These are phyloP conservation scores for Subanguina moxae DNA, from an alignment of 1,140 invertebrate species.

Conservation along the genomic window DNA sequence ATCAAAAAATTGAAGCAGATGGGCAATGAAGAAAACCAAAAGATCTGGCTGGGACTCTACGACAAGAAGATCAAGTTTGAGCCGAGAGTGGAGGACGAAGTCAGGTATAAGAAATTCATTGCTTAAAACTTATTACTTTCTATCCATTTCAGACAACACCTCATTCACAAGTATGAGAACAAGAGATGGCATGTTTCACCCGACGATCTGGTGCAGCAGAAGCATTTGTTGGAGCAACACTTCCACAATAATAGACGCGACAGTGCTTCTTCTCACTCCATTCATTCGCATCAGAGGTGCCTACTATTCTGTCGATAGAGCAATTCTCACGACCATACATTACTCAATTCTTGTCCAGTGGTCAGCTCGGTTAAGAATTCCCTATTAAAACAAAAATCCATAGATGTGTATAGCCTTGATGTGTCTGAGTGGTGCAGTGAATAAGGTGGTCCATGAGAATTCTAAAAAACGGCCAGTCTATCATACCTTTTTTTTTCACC, in stretches of 20 bases:
- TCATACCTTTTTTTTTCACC: too few relatives aligned
- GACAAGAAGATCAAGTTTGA: slow-evolving; percentile 36
- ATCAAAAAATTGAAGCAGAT: slow-evolving; percentile 81
- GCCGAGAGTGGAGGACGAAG: slow-evolving; percentile 34
- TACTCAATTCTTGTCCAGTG: too few relatives aligned
- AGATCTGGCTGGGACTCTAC: slow-evolving; percentile 42
- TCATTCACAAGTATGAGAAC: slow-evolving; percentile 35
- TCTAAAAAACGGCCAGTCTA: too few relatives aligned
- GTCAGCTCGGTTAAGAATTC: too few relatives aligned
- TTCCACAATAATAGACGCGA: not conserved
- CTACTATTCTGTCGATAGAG: too few relatives aligned
- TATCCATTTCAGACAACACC: not conserved
- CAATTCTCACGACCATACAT: too few relatives aligned
- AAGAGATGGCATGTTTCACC: slow-evolving; percentile 30
- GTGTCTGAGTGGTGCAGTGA: too few relatives aligned
- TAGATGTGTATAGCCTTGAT: too few relatives aligned
- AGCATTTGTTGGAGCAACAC: slow-evolving; percentile 28
- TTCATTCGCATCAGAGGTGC: too few relatives aligned
- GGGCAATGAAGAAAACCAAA: slow-evolving; percentile 75
- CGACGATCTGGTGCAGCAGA: slow-evolving; percentile 19
- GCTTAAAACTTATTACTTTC: not conserved
- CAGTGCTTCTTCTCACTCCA: not conserved
- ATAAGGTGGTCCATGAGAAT: too few relatives aligned
- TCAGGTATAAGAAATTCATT: slow-evolving; percentile 16
- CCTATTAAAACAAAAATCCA: too few relatives aligned